phyloP scores from a whole-genome alignment of 1,140 invertebrate species.

The Zaprionus taronus region DNA sequence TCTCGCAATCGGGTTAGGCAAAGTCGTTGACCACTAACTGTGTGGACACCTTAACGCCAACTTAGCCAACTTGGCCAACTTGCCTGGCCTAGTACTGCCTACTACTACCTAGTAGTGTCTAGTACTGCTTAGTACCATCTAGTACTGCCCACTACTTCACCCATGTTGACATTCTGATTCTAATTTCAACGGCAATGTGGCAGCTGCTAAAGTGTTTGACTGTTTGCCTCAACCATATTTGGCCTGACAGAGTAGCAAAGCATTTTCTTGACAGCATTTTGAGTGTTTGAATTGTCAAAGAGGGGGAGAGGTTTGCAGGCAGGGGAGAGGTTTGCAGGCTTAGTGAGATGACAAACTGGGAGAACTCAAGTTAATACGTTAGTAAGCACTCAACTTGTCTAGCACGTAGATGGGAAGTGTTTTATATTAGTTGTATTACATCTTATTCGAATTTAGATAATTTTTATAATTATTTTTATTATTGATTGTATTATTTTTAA shows the following conservation, averaged over 20 bases:
- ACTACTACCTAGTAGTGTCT: not conserved
- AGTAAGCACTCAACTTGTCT: not conserved
- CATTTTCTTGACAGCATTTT: not conserved
- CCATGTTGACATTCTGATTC: conserved; percentile 22
- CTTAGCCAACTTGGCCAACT: conserved; percentile 2
- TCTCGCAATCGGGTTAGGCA: conserved; percentile 28
- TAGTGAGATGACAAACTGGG: not conserved
- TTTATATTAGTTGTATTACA: too few relatives aligned
- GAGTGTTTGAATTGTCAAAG: not conserved
- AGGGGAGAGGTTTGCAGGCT: too few relatives aligned
- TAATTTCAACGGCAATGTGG: not conserved
- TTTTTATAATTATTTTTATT: too few relatives aligned
- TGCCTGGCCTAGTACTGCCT: too few relatives aligned
- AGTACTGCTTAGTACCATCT: too few relatives aligned
- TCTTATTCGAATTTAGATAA: too few relatives aligned
- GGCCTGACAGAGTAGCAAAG: not conserved
- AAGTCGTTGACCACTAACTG: conserved; percentile 7
- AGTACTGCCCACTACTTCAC: not conserved
- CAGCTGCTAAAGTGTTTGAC: conserved; percentile 8
- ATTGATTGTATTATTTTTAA: too few relatives aligned
- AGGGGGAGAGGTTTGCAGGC: not conserved
- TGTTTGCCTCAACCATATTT: not conserved
- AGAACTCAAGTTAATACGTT: not conserved
- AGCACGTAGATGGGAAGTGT: not conserved
- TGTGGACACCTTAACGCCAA: conserved; percentile 20